Base-by-base conservation (phyloP, 2,888 invertebrate genomes). In the Eulithis prunata region DNA sequence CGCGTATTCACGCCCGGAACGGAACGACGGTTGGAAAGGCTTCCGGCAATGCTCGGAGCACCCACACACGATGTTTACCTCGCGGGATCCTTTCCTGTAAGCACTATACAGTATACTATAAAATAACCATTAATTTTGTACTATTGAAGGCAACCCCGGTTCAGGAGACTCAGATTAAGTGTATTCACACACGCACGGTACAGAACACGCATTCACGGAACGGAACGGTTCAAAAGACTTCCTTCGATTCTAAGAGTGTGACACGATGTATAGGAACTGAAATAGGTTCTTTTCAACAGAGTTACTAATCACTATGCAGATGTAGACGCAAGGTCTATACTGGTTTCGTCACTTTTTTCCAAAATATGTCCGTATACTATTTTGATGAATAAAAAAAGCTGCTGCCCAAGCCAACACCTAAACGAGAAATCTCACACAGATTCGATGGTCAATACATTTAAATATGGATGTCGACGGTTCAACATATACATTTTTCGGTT, bases 11-110 rank as follows among this genome's bases (percentile, higher is more conserved):
- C 93, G 69, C 93, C 93, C 72, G 89, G 92, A 77, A 91, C 93
- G 7, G 89, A 92, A 78, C 87, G 90, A 0, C 85, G 93, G 36
- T 80, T 93, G 5, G 88, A 93, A 76, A 80, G 87, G 1, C 78
- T 93, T 70, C 93, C 93, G 28, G 90, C 91, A 66, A 90, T 93
- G 89, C 83, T 93, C 36, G 90, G 88, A 2, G 87, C 89, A 64
- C 90, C 90, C 58, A 84, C 87, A 63, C 94, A 95, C 73, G 97
- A 98, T 85, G 95, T 97, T 12, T 98, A 97, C 86, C 94, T 98
- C 43, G 97, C 97, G 10, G 98, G 98, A 28, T 95, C 96, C 64
- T 95, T 96, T 79, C 95, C 94, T 58, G 93, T 93, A 71, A 84
- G 76, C 2, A 45, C 36, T 43, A 1, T 41, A 38, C 38, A n/a